phyloP scores from a whole-genome alignment of 2,113 vertebrate species.

The Lontra canadensis region DNA sequence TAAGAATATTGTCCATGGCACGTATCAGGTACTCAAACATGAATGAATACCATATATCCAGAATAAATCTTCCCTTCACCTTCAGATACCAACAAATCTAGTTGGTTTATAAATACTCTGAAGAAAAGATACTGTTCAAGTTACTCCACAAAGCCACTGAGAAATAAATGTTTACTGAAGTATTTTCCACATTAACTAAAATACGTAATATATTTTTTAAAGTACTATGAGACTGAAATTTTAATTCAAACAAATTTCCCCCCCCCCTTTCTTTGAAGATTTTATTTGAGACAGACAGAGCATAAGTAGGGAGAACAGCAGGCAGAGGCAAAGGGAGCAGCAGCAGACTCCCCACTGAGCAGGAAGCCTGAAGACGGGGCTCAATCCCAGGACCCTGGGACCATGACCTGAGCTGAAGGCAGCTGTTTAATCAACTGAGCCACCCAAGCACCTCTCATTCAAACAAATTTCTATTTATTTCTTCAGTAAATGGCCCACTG shows the following conservation, averaged over 20 bases:
- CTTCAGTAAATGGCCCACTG: neutral
- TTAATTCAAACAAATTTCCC: neutral
- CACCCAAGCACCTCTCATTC: neutral
- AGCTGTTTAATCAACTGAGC: too few species aligned
- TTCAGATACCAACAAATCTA: slow-evolving; percentile 44
- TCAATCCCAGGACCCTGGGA: too few species aligned
- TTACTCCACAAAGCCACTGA: neutral
- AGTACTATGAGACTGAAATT: neutral
- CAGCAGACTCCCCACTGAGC: too few species aligned
- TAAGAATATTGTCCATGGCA: neutral
- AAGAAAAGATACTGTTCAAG: neutral
- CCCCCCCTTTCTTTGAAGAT: too few species aligned
- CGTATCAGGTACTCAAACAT: neutral
- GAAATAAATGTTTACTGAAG: neutral
- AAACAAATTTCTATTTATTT: slow-evolving; percentile 9
- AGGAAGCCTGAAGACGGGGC: too few species aligned
- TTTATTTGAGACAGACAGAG: too few species aligned
- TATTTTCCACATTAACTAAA: slow-evolving; percentile 19
- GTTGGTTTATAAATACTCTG: neutral
- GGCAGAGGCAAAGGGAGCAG: too few species aligned
- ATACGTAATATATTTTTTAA: slow-evolving; percentile 7
- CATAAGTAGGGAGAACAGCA: too few species aligned
- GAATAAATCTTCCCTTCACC: slow-evolving; percentile 18
- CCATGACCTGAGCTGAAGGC: too few species aligned
- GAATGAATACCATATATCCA: neutral